phyloP scores from a whole-genome alignment of 2,888 invertebrate genomes.

The Thereva nobilitata region DNA sequence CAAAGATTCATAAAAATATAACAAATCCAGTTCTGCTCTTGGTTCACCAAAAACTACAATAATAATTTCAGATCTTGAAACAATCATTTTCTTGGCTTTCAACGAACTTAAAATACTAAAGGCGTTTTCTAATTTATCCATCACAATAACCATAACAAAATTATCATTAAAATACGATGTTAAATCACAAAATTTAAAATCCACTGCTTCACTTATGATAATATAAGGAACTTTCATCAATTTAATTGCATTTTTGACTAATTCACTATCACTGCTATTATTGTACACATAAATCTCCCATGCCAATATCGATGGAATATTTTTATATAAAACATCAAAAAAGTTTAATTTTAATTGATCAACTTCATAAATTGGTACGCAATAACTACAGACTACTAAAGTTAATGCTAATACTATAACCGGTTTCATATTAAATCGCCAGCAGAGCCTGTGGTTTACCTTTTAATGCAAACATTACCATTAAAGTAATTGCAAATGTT shows the following conservation, averaged over 20 bases:
- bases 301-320: no score
- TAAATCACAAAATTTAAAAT: conserved; percentile 7
- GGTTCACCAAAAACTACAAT: not conserved
- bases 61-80: conserved; percentile 3
- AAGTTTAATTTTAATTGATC: no score
- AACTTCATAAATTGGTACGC: no score
- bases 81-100: not conserved
- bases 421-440: no score
- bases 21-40: not conserved
- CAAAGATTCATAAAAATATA: not conserved
- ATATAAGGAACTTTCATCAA: not conserved
- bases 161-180: conserved; percentile 9
- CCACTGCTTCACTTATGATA: conserved; percentile 4
- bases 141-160: conserved; percentile 8
- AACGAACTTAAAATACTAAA: not conserved
- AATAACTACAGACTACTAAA: no score
- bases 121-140: not conserved
- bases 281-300: conserved; percentile 16
- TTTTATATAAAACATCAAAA: no score
- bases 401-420: no score
- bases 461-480: no score
- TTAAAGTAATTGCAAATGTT: no score
- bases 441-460: no score
- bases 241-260: not conserved
- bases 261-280: not conserved